Conservation (phyloP, 1,140 invertebrate genomes). For the Brachionus rotundiformis region DNA sequence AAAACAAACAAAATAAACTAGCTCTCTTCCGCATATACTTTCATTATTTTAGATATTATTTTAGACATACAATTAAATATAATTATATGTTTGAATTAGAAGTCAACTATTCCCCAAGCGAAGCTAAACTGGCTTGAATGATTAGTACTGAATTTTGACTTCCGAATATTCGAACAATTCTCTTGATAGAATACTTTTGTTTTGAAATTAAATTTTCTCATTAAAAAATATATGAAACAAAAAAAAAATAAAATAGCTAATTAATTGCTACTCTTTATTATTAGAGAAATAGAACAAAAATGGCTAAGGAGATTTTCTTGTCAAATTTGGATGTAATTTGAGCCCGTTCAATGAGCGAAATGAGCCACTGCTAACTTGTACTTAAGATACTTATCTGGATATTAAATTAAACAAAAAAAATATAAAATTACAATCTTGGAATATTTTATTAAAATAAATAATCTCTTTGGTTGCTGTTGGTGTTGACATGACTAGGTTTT, state of each 20-base stretch:
- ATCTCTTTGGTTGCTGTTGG: too few relatives aligned
- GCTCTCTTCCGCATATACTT: slow-evolving; percentile 16
- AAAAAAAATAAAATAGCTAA: too few relatives aligned
- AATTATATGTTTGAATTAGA: slow-evolving; percentile 7
- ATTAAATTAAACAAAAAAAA: background rate
- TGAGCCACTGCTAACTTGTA: background rate
- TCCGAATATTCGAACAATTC: slow-evolving; percentile 13
- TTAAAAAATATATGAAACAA: too few relatives aligned
- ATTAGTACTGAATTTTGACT: background rate
- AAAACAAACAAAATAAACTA: too few relatives aligned
- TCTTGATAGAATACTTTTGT: background rate
- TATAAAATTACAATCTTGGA: slow-evolving; percentile 12
- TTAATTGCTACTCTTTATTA: slow-evolving; percentile 7
- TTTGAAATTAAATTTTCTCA: too few relatives aligned
- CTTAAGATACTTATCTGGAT: slow-evolving; percentile 4
- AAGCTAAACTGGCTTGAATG: background rate
- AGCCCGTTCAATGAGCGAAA: background rate
- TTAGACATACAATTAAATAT: slow-evolving; percentile 40
- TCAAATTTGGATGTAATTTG: slow-evolving; percentile 27
- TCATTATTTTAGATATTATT: too few relatives aligned
- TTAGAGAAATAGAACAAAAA: background rate
- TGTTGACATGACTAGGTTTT: background rate
- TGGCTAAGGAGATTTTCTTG: background rate
- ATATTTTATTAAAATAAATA: slow-evolving; percentile 15
- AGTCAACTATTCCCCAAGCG: background rate